These are phyloP conservation scores for Punctoribates punctum DNA, from an alignment of 2,888 invertebrate species.

Conservation along the genomic window DNA sequence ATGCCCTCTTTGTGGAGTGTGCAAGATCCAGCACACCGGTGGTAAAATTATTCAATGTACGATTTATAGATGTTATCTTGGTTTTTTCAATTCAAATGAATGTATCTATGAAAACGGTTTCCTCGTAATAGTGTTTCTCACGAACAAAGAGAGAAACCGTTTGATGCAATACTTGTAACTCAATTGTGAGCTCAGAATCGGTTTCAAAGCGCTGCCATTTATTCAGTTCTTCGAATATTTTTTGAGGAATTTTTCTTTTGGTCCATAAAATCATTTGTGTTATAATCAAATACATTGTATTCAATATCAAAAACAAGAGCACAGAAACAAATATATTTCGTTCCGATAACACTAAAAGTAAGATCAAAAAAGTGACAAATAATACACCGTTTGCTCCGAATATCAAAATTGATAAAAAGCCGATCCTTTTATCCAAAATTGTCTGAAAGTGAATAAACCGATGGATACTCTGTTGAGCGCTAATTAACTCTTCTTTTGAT, in stretches of 20 bases:
- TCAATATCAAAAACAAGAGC: neutral
- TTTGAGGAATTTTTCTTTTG: neutral
- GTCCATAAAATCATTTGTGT: neutral
- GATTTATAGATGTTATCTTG: too few relatives aligned
- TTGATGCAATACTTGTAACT: neutral
- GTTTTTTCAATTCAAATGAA: too few relatives aligned
- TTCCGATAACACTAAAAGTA: neutral
- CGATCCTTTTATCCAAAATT: neutral
- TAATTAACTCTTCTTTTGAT: neutral
- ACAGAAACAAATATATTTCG: too few relatives aligned
- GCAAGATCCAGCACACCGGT: too few relatives aligned
- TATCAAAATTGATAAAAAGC: neutral
- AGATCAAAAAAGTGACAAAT: neutral
- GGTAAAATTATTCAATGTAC: too few relatives aligned
- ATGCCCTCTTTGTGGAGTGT: too few relatives aligned
- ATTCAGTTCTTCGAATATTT: neutral
- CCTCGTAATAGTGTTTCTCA: neutral
- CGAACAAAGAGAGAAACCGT: neutral
- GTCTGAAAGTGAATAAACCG: neutral
- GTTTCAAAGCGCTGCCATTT: neutral
- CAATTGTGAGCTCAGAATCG: neutral
- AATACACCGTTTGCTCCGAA: too few relatives aligned
- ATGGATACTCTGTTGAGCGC: neutral
- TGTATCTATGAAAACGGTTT: too few relatives aligned
- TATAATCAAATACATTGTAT: neutral